Base-by-base conservation (phyloP, 2,113 vertebrate species). In the Aviceda subcristata region DNA sequence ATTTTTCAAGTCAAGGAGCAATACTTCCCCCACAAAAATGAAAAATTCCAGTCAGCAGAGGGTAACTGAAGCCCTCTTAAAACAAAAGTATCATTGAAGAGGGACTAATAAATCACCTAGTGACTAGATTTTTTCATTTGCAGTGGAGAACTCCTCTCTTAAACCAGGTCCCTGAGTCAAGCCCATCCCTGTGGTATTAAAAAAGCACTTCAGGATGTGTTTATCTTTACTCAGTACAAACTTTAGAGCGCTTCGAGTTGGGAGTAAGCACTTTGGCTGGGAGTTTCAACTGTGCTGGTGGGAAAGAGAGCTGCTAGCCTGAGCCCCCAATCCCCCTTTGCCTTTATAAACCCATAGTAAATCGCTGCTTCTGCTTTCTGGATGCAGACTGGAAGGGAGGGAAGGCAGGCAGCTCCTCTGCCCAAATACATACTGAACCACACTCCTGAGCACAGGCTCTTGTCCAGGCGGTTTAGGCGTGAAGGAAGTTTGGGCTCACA, bases 1-100 rank as follows among this genome's bases (percentile, higher is more conserved):
- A 92, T 95, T 97, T 95, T 95, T 93, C 92, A 97, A 86, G 85
- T 92, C 85, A 93, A 95, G 75, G 75, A 96, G 90, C 81, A 88
- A 95, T 82, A 59, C 53, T 94, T 94, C 62, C 93, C 81, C 92
- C 93, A 91, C n/a, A 79, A 62, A 92, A 94, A 94, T 87, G 87
- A 95, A 95, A 96, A 95, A 87, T 87, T 91, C 89, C 93, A 94
- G 81, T 82, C 92, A 88, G 84, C 74, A 92, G 78, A 94, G 73
- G 27, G 87, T 91, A 95, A 94, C 88, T 64, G 90, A 94, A 93
- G 74, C 53, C 57, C 75, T 92, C 62, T 90, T 90, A 73, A 94
- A 94, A 92, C 87, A 88, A 88, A 94, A 82, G 56, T 72, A 45
- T 93, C 57, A 68, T 90, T 96, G 90, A 90, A 85, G 43, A 81